Evolutionary conservation across 2,797 vertebrate species (phyloP), one percentile per base, ranked within the genome.

Genomic region (Hozukius guyotensis): DNA sequence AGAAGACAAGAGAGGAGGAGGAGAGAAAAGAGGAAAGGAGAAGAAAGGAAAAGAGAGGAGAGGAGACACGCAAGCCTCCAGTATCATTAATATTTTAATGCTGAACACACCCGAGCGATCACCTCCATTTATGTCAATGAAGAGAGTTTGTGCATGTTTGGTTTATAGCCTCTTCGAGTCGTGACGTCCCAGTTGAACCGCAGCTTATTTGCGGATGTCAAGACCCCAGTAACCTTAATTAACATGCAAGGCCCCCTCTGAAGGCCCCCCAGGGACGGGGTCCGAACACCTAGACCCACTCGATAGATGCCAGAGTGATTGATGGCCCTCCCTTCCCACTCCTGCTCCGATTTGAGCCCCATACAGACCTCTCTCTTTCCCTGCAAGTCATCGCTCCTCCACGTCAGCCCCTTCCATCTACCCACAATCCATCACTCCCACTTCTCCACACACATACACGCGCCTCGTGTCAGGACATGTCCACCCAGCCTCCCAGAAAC

Each of bases 261-360:
- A 64, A 16, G 71, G 79, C 74, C 93, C 87, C 87, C 16, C 76
- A 22, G 93, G 94, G 93, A 93, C 68, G 2, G 24, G 63, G 68
- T 72, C 82, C n/a, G 12, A 87, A 88, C 91, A 91, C 84, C 91
- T 78, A 87, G 83, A 87, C 83, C 83, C 82, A 92, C 90, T 93
- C 93, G 82, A 94, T 95, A 92, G 80, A 87, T 11, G 90, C 85
- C 90, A 87, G 27, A 69, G 84, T 94, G 94, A 95, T 94, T 90
- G 94, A 95, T 95, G 89, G 77, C 73, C 78, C 73, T 70, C 83
- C 83, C 86, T 69, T 69, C 72, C 52, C 38, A 32, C 72, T 83
- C 71, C 74, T 59, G 63, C 85, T 36, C 78, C 22, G 53, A 73
- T 91, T 83, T 85, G 73, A 88, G 82, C 83, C 87, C 52, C 53